Evolutionary conservation across 1,140 invertebrate species (phyloP), one percentile per base, ranked within the genome.

Genomic region (Aethina tumida): DNA sequence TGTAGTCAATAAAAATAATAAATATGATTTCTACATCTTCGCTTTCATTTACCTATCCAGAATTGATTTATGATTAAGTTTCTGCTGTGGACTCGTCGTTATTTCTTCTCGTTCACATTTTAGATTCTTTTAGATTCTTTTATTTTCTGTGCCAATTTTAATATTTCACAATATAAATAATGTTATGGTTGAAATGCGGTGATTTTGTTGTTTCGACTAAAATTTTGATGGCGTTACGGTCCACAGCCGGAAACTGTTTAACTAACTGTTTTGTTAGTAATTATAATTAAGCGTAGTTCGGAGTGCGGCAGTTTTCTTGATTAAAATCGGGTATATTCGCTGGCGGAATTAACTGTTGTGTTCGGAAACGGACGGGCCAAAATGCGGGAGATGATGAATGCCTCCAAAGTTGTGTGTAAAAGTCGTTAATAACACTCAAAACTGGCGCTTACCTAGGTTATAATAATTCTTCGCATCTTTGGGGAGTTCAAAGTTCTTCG

Each of bases 361-460:
- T 50, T 46, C 14, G 24, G 16, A 46, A 41, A 34, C 41, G 35
- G 33, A 28, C 19, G 36, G 45, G 31, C 34, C 37, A 39, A 38
- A 36, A 45, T 32, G 36, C 32, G 35, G 27, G 35, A 17, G 45
- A 59, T 59, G 56, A 59, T 59, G 46, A 57, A 59, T 59, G 55
- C 50, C 46, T 45, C 36, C 36, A 44, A 56, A 59, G 57, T 58
- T 59, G 51, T 49, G 57, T 59, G 55, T 58, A 57, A 56, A 59
- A 59, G 55, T 59, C 57, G 57, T 59, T 59, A 59, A 59, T 59
- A 59, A 53, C 55, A 47, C 55, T 59, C 55, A 59, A 56, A 59
- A 58, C 51, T 44, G 47, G 51, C 52, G 52, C 49, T 49, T 45
- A 53, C 55, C 57, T 56, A 50, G 48, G 53, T 54, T 52, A 55